Conservation (phyloP, 2,113 vertebrate genomes). For the Donacobius atricapilla region DNA sequence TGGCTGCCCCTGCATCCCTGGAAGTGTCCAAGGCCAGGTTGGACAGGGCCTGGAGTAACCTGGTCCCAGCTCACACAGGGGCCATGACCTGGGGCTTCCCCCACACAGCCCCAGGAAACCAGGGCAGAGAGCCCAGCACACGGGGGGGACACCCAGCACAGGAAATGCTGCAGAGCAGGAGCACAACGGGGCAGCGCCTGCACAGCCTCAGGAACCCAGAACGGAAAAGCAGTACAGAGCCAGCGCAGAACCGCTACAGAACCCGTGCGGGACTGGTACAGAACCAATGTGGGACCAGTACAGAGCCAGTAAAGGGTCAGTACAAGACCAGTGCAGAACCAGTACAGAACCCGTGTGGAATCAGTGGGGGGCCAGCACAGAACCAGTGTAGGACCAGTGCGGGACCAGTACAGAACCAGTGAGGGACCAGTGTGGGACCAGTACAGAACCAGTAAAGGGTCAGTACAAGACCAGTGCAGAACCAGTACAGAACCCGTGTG, state of each 20-base stretch:
- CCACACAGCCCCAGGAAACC: accelerated
- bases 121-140: neutral
- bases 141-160: accelerated
- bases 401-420: accelerated
- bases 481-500: accelerated
- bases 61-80: accelerated
- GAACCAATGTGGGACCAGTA: too few species aligned
- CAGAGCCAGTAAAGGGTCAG: accelerated
- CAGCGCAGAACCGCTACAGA: neutral
- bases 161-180: accelerated
- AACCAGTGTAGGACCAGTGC: accelerated
- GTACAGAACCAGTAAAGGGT: accelerated
- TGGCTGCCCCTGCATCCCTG: neutral
- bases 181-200: neutral
- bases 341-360: too few species aligned
- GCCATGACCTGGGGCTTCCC: accelerated
- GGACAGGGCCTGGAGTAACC: accelerated
- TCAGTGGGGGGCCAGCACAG: too few species aligned
- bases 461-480: accelerated
- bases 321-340: accelerated
- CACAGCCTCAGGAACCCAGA: accelerated
- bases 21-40: neutral
- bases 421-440: accelerated
- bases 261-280: accelerated
- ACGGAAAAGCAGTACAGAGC: neutral